These are phyloP conservation scores for Spialia ferax DNA, from an alignment of 2,888 invertebrate species.

Conservation along the genomic window DNA sequence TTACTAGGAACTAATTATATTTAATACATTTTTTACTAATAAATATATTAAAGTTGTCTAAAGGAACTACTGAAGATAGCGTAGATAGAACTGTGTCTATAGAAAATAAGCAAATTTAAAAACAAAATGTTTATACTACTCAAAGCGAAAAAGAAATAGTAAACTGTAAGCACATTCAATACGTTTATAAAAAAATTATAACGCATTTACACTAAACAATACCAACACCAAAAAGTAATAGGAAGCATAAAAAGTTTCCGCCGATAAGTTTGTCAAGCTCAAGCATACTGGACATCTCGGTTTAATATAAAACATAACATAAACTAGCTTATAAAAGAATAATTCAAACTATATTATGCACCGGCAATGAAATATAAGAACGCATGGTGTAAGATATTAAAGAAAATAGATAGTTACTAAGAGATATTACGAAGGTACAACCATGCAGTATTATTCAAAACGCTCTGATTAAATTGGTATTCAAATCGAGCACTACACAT, in stretches of 20 bases:
- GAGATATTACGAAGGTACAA: slow-evolving; percentile 8
- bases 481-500: slow-evolving; percentile 74
- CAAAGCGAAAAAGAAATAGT: neutral
- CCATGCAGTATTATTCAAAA: slow-evolving; percentile 44
- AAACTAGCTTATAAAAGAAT: slow-evolving; percentile 37
- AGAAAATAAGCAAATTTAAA: too few relatives aligned
- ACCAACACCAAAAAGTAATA: slow-evolving; percentile 67
- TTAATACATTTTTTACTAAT: too few relatives aligned
- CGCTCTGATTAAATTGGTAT: slow-evolving; percentile 56
- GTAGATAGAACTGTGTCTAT: too few relatives aligned
- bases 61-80: too few relatives aligned
- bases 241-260: slow-evolving; percentile 56
- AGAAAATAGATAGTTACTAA: neutral
- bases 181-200: neutral
- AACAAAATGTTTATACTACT: neutral
- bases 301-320: slow-evolving; percentile 14
- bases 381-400: slow-evolving; percentile 48
- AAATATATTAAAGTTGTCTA: too few relatives aligned
- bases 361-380: slow-evolving; percentile 40
- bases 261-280: slow-evolving; percentile 44
- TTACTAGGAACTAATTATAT: too few relatives aligned
- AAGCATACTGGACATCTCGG: slow-evolving; percentile 38
- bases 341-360: slow-evolving; percentile 28
- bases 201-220: slow-evolving; percentile 44
- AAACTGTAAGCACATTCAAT: neutral